Percentiles rank a stretch among this genome's conserved stretches.
Conservation (phyloP, 2,888 invertebrate genomes). For the Coelinius sp. region DNA sequence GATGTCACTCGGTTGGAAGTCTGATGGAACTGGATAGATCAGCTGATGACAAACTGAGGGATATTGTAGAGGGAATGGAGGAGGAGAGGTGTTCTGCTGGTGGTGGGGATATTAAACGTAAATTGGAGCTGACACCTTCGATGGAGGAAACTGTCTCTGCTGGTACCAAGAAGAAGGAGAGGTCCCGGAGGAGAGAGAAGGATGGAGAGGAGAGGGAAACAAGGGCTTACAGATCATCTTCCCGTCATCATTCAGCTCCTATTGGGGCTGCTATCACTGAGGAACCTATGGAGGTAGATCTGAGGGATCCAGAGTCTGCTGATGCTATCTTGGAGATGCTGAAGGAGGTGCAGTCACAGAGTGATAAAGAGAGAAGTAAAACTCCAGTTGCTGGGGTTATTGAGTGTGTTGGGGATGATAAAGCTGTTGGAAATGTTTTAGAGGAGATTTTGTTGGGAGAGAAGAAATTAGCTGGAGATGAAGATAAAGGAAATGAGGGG, state of each 20-base stretch:
- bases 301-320: constrained; percentile 56
- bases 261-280: constrained; percentile 60
- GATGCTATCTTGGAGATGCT: constrained; percentile 69
- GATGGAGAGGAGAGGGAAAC: constrained; percentile 58
- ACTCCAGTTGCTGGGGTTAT: constrained; percentile 64
- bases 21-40: constrained; percentile 80
- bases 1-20: constrained; percentile 81
- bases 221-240: constrained; percentile 56
- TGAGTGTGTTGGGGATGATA: constrained; percentile 59
- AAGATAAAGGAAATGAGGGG: constrained; percentile 15
- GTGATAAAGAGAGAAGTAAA: constrained; percentile 68
- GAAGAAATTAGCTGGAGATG: neutral
- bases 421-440: constrained; percentile 38
- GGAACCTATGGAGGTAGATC: constrained; percentile 63
- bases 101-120: constrained; percentile 78
- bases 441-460: neutral
- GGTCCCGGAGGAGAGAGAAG: constrained; percentile 67
- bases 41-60: constrained; percentile 75
- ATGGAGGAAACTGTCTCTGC: constrained; percentile 73
- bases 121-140: constrained; percentile 83
- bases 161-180: constrained; percentile 76
- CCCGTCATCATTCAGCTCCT: constrained; percentile 64
- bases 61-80: constrained; percentile 42
- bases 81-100: constrained; percentile 68
- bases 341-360: constrained; percentile 70